Percentiles rank a stretch among this genome's conserved stretches.
These are phyloP conservation scores for Aphrophora alni DNA, from an alignment of 2,888 invertebrate genomes.

Conservation along the genomic window DNA sequence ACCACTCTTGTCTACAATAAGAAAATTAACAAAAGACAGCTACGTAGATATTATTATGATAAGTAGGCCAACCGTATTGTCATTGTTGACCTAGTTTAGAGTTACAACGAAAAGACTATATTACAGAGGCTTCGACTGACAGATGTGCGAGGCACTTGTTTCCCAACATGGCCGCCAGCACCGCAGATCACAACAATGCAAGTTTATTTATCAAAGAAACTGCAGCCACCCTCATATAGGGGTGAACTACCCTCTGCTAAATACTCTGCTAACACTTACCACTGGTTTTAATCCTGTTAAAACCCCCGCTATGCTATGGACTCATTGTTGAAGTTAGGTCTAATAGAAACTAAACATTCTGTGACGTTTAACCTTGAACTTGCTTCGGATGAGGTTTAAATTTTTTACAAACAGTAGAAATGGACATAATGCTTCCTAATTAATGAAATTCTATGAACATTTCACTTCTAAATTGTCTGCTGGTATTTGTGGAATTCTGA, in stretches of 20 bases:
- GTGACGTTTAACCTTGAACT: background rate
- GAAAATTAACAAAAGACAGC: too few relatives aligned
- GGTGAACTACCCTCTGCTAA: background rate
- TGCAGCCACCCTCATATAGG: constrained; percentile 29
- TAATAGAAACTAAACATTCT: background rate
- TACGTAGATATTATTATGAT: too few relatives aligned
- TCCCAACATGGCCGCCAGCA: background rate
- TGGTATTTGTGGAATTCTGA: too few relatives aligned
- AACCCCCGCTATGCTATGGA: background rate
- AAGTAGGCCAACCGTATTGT: too few relatives aligned
- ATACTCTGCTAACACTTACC: background rate
- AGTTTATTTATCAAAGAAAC: constrained; percentile 47
- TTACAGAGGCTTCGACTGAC: background rate
- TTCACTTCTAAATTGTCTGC: too few relatives aligned
- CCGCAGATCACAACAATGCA: constrained; percentile 42
- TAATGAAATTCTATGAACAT: too few relatives aligned
- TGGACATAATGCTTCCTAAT: too few relatives aligned
- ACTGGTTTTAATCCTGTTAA: background rate
- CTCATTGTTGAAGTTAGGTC: background rate
- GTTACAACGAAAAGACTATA: too few relatives aligned
- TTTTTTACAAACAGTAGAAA: too few relatives aligned
- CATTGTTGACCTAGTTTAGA: too few relatives aligned
- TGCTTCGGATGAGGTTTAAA: background rate
- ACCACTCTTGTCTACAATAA: too few relatives aligned
- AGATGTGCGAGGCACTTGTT: background rate